Percentiles rank a stretch among this genome's conserved stretches.
phyloP scores from a whole-genome alignment of 2,888 invertebrate genomes.

The Achlya flavicornis region DNA sequence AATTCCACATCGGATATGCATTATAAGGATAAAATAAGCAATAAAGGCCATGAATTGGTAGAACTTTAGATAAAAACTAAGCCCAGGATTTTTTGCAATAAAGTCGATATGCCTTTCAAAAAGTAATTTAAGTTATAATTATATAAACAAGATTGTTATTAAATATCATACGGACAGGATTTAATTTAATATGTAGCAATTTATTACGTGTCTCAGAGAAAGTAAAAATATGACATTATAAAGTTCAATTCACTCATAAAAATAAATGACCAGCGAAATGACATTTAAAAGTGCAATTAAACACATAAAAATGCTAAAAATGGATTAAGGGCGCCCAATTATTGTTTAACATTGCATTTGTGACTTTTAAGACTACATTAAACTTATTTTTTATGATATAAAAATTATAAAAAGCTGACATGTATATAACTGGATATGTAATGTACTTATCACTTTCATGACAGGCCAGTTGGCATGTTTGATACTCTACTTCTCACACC shows the following conservation, averaged over 20 bases:
- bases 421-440: not conserved
- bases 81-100: too few species aligned
- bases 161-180: not conserved
- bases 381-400: too few species aligned
- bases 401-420: too few species aligned
- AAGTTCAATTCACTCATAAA: constrained; percentile 31
- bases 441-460: too few species aligned
- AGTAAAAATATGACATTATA: constrained; percentile 19
- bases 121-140: not conserved
- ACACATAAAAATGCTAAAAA: constrained; percentile 1
- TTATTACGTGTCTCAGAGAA: constrained; percentile 14
- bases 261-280: constrained; percentile 26
- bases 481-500: too few species aligned
- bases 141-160: not conserved
- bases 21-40: too few species aligned
- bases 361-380: constrained; percentile 31
- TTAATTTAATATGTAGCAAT: constrained; percentile 5
- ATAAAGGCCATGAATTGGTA: too few species aligned
- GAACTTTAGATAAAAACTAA: too few species aligned
- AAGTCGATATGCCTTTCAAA: too few species aligned
- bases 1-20: too few species aligned
- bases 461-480: too few species aligned
- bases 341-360: constrained; percentile 28
- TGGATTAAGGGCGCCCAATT: constrained; percentile 32
- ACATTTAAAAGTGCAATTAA: constrained; percentile 33